These are phyloP conservation scores for Xiphophorus birchmanni DNA, from an alignment of 2,797 vertebrate species.

Conservation along the genomic window DNA sequence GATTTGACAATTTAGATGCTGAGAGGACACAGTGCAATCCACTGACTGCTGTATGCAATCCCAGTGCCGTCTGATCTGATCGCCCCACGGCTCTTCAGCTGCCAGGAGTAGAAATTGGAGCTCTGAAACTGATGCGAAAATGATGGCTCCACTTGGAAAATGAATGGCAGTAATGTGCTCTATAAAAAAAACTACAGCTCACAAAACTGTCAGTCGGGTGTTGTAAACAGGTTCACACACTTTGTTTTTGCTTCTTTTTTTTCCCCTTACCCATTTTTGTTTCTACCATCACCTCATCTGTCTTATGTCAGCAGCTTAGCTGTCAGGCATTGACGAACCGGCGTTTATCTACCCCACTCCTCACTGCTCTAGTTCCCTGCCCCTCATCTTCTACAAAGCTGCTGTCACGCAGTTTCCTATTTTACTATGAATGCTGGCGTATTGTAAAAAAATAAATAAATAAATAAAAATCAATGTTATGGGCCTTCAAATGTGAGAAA, in stretches of 20 bases:
- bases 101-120: neutral
- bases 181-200: neutral
- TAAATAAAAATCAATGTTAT: neutral
- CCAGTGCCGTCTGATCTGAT: neutral
- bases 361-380: conserved; percentile 28
- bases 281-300: conserved; percentile 51
- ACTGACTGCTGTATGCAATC: neutral
- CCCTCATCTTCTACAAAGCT: neutral
- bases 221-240: conserved; percentile 21
- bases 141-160: neutral
- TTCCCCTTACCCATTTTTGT: neutral
- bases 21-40: neutral
- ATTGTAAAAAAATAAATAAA: neutral
- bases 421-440: neutral
- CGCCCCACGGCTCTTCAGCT: neutral
- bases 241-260: conserved; percentile 9
- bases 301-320: conserved; percentile 64
- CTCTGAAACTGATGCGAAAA: neutral
- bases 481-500: neutral
- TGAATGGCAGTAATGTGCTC: neutral
- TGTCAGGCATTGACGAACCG: conserved; percentile 57
- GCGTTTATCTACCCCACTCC: conserved; percentile 56
- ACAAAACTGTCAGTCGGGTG: neutral
- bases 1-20: conserved; percentile 1
- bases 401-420: neutral